Evolutionary conservation across 2,888 invertebrate species (phyloP).

Genomic region (Lumbricus terrestris): DNA sequence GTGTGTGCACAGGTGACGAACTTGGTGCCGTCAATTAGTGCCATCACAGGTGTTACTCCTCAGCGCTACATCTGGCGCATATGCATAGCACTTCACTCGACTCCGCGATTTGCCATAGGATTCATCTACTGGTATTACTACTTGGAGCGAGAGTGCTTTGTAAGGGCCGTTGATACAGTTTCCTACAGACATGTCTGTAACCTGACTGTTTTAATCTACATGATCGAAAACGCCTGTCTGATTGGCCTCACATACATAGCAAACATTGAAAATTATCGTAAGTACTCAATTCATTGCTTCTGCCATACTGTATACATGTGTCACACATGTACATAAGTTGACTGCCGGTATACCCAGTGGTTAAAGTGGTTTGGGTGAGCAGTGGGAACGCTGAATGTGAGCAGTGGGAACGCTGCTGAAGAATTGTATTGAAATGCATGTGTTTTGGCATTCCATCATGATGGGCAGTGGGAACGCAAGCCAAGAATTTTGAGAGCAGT

Average conservation of each 20-base stretch:
- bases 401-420: too few relatives aligned
- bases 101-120: slow-evolving; percentile 77
- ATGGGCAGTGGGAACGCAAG: too few relatives aligned
- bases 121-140: slow-evolving; percentile 68
- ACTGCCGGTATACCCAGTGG: too few relatives aligned
- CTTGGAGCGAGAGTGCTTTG: slow-evolving; percentile 13
- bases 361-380: too few relatives aligned
- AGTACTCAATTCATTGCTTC: slow-evolving; percentile 53
- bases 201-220: slow-evolving; percentile 66
- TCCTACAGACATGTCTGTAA: neutral
- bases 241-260: slow-evolving; percentile 88
- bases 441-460: too few relatives aligned
- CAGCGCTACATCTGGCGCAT: slow-evolving; percentile 90
- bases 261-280: slow-evolving; percentile 84
- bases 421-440: too few relatives aligned
- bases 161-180: neutral
- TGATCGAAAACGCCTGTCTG: slow-evolving; percentile 82
- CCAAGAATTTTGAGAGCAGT: too few relatives aligned
- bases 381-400: too few relatives aligned
- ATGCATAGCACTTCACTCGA: slow-evolving; percentile 82
- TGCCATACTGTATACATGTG: neutral
- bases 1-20: slow-evolving; percentile 79
- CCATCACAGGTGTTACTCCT: slow-evolving; percentile 83
- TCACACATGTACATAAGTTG: too few relatives aligned
- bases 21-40: slow-evolving; percentile 90